Conservation (phyloP, 2,888 invertebrate species). For the Capitulum mitella region DNA sequence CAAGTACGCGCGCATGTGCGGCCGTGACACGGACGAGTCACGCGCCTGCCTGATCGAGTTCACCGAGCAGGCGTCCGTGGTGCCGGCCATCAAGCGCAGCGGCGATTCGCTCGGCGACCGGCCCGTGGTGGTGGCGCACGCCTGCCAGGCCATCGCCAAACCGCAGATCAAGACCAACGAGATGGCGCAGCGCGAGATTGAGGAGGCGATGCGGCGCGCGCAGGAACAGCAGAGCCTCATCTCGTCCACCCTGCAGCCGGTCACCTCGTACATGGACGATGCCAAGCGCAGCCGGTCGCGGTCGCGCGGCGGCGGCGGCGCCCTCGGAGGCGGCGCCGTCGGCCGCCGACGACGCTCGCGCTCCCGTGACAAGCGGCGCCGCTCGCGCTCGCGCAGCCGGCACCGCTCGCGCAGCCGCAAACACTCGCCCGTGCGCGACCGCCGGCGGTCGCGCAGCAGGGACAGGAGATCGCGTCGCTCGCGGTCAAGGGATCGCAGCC, state of each 20-base stretch:
- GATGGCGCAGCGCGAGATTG: slow-evolving; percentile 89
- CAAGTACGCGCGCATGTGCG: slow-evolving; percentile 78
- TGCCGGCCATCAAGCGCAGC: slow-evolving; percentile 73
- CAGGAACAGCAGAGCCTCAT: slow-evolving; percentile 93
- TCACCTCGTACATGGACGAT: slow-evolving; percentile 49
- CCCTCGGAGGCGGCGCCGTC: too few species aligned
- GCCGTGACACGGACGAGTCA: slow-evolving; percentile 67
- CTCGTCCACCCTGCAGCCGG: slow-evolving; percentile 11
- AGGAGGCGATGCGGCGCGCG: slow-evolving; percentile 93
- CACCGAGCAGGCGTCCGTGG: slow-evolving; percentile 79
- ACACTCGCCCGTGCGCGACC: slow-evolving; percentile 9
- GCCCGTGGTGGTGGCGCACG: slow-evolving; percentile 62
- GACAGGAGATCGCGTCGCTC: slow-evolving; percentile 21
- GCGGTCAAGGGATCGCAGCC: slow-evolving; percentile 9
- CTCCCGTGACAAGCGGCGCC: slow-evolving; percentile 42
- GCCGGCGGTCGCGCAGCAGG: slow-evolving; percentile 22
- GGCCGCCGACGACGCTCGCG: slow-evolving; percentile 42
- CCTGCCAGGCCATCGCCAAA: slow-evolving; percentile 75
- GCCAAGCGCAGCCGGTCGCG: slow-evolving; percentile 56
- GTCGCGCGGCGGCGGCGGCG: slow-evolving; percentile 65
- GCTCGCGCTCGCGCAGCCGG: slow-evolving; percentile 44
- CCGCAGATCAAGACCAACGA: slow-evolving; percentile 93
- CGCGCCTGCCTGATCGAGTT: slow-evolving; percentile 87
- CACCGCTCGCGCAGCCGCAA: background rate
- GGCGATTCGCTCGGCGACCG: slow-evolving; percentile 62